Conservation (phyloP, 2,113 vertebrate species). For the Meleagris gallopavo region DNA sequence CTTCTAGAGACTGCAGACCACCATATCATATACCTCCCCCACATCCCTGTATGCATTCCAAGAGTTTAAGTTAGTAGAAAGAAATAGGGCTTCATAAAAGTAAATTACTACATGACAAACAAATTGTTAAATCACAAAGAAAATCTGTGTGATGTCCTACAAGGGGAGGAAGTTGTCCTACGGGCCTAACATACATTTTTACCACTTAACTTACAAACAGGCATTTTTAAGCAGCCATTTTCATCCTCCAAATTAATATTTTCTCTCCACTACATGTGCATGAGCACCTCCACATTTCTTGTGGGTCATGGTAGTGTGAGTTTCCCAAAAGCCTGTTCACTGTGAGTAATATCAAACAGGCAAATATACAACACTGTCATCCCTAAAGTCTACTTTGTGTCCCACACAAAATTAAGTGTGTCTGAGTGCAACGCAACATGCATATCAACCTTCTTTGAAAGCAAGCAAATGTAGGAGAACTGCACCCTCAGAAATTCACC, state of each 20-base stretch:
- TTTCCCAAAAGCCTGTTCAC: neutral
- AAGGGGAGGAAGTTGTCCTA: neutral
- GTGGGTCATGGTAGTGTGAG: rapidly evolving
- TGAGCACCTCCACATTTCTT: neutral
- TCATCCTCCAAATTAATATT: neutral
- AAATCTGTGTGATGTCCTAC: neutral
- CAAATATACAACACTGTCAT: neutral
- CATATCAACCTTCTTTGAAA: neutral
- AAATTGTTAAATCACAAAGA: neutral
- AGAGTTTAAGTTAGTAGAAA: neutral
- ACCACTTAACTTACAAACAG: neutral
- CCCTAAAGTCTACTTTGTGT: neutral
- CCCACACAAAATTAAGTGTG: neutral
- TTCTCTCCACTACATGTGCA: rapidly evolving
- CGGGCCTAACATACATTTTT: rapidly evolving
- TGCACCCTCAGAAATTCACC: neutral
- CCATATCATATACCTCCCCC: neutral
- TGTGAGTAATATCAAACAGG: neutral
- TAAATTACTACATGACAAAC: neutral
- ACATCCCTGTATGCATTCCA: neutral
- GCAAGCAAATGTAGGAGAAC: neutral
- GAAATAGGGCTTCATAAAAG: neutral
- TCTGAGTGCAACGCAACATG: neutral
- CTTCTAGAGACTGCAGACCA: neutral
- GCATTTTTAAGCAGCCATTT: neutral